A percentile compares a stretch with the other conserved stretches of the same genome.
phyloP scores from a whole-genome alignment of 2,888 invertebrate genomes.

The Lithophane ornitopus region DNA sequence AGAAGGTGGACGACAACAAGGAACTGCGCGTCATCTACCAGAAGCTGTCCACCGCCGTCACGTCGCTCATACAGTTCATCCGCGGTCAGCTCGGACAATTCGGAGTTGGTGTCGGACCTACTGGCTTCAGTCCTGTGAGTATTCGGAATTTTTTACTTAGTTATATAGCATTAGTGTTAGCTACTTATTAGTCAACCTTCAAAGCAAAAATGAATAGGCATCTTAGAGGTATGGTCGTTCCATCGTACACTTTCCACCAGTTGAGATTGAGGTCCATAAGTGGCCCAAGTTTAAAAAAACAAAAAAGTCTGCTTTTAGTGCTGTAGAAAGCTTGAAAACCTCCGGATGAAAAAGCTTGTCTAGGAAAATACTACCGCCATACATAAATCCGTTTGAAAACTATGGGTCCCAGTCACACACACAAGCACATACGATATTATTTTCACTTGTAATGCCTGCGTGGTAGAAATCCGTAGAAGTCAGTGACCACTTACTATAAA shows the following conservation, averaged over 20 bases:
- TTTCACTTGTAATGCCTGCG: neutral
- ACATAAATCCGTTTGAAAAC: neutral
- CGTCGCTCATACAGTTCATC: constrained; percentile 87
- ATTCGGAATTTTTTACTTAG: neutral
- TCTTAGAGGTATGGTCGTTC: neutral
- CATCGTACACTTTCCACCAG: neutral
- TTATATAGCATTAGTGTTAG: neutral
- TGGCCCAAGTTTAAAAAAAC: too few relatives aligned
- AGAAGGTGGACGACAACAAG: constrained; percentile 91
- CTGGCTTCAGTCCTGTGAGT: constrained; percentile 78
- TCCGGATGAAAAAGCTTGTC: neutral
- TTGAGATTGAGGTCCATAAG: neutral
- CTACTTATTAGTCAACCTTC: neutral
- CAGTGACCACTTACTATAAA: neutral
- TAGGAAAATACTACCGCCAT: neutral
- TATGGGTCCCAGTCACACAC: neutral
- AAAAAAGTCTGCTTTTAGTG: neutral
- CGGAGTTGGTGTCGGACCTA: constrained; percentile 71
- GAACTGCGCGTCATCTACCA: constrained; percentile 92
- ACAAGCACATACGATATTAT: neutral
- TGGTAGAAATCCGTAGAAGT: neutral
- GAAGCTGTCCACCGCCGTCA: constrained; percentile 90
- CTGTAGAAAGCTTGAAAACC: neutral
- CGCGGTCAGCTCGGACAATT: constrained; percentile 80
- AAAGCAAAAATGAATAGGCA: neutral